Evolutionary conservation across 2,113 vertebrate species (phyloP).

Genomic region (Melozone crissalis): DNA sequence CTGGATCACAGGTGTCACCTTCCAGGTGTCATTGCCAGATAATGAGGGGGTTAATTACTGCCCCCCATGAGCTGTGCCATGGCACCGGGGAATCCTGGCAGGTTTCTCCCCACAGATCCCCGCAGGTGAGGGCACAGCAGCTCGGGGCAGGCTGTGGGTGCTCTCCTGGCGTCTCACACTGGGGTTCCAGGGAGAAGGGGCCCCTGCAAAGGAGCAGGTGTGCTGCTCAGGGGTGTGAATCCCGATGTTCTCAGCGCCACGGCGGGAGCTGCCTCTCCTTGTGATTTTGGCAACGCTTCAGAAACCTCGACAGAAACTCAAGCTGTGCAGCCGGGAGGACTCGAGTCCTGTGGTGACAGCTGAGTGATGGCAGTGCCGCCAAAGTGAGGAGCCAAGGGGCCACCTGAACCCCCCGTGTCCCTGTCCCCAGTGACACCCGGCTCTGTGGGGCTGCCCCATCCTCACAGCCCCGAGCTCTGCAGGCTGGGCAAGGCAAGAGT

Average conservation of each 20-base stretch:
- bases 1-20: rapidly evolving
- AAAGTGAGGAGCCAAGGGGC: not conserved
- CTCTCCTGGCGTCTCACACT: rapidly evolving
- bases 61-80: not conserved
- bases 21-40: not conserved
- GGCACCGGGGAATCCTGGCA: not conserved
- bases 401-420: rapidly evolving
- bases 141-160: rapidly evolving
- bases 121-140: not conserved
- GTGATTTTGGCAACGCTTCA: not conserved
- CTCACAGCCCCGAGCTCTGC: not conserved
- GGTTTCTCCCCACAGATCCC: not conserved
- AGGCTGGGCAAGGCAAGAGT: not conserved
- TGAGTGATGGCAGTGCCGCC: no score
- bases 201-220: not conserved
- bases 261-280: not conserved
- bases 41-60: not conserved
- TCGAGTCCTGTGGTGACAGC: not conserved
- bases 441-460: not conserved
- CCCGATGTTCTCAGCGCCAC: not conserved
- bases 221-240: not conserved
- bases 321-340: not conserved
- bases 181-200: not conserved
- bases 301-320: not conserved
- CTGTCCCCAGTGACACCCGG: rapidly evolving